Conservation (phyloP, 2,113 vertebrate genomes). For the Eidolon helvum region DNA sequence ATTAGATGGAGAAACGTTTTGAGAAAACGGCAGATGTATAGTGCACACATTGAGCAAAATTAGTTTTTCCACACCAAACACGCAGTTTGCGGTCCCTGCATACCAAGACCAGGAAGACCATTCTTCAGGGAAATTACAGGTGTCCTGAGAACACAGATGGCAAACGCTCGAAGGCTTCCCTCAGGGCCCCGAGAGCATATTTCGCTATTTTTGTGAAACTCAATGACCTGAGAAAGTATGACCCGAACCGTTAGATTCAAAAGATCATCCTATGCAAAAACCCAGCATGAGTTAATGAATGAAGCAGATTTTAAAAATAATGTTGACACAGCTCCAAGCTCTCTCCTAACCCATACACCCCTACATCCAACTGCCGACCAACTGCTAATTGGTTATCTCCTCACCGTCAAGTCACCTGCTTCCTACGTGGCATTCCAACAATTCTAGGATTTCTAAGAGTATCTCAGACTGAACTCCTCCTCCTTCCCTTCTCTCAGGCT, state of each 20-base stretch:
- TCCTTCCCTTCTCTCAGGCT: neutral
- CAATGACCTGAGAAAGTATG: neutral
- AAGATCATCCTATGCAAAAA: neutral
- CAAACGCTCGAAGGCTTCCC: neutral
- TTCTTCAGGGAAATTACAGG: neutral
- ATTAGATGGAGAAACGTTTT: neutral
- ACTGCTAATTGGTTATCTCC: neutral
- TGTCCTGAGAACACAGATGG: neutral
- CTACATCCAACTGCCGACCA: neutral
- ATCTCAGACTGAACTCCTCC: neutral
- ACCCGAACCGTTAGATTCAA: neutral
- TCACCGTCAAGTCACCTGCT: neutral
- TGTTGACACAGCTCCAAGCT: neutral
- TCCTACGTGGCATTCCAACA: neutral
- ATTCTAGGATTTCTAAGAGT: neutral
- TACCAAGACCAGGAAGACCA: neutral
- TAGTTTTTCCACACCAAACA: neutral
- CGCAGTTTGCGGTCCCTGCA: neutral
- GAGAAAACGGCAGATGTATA: neutral
- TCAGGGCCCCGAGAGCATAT: neutral
- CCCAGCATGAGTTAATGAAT: neutral
- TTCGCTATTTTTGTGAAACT: neutral
- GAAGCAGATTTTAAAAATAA: neutral
- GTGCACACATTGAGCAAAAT: neutral
- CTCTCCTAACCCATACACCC: neutral